Conservation (phyloP, 2,888 invertebrate genomes). For the Conistra vaccinii region DNA sequence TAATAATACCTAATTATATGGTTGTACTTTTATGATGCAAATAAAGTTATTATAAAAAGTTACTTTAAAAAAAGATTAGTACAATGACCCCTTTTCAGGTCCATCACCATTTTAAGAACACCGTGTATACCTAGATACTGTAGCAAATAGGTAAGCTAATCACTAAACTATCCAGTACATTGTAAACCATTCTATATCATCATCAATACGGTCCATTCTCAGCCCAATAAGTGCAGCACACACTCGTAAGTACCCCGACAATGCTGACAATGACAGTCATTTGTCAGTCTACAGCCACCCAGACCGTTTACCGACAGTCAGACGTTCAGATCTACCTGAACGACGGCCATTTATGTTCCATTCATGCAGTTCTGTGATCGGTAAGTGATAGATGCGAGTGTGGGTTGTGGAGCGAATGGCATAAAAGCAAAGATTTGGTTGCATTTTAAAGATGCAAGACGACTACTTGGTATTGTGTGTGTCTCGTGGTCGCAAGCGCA, state of each 20-base stretch:
- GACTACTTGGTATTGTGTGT: background rate
- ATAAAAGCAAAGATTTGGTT: background rate
- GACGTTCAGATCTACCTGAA: slow-evolving; percentile 48
- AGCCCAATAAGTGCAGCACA: slow-evolving; percentile 29
- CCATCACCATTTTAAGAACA: no score
- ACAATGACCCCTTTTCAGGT: no score
- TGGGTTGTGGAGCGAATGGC: background rate
- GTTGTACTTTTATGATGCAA: no score
- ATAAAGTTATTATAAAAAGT: no score
- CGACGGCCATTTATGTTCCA: slow-evolving; percentile 34
- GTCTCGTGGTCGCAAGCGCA: no score
- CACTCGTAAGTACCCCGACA: slow-evolving; percentile 39
- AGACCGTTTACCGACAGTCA: slow-evolving; percentile 71
- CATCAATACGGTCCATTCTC: background rate
- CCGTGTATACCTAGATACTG: no score
- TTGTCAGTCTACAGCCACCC: slow-evolving; percentile 60
- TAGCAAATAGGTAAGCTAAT: no score
- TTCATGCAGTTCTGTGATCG: slow-evolving; percentile 27
- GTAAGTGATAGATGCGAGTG: slow-evolving; percentile 47
- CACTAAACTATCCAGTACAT: background rate
- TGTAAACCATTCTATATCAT: background rate
- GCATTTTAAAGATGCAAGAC: background rate
- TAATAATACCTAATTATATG: no score
- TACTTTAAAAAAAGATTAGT: no score
- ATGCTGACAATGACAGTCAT: slow-evolving; percentile 70